Percentiles rank a stretch among this genome's conserved stretches.
Evolutionary conservation across 23 tunicate genomes (phyloP).

Genomic region (Ascidia mentula): DNA sequence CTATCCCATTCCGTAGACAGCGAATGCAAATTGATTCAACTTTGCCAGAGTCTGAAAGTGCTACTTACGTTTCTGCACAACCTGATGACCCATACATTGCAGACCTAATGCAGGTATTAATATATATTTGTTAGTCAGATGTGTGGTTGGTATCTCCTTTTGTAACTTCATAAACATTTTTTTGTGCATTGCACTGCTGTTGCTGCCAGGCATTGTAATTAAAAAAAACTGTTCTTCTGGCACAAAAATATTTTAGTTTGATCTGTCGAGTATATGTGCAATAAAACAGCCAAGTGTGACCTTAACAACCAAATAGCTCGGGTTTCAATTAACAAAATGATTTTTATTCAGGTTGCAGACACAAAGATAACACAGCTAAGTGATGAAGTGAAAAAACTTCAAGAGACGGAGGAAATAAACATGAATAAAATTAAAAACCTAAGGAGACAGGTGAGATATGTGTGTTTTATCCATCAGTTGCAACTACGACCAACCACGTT

Average conservation of each 20-base stretch:
- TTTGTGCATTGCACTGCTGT: neutral
- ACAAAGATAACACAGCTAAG: slow-evolving; percentile 62
- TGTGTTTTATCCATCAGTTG: neutral
- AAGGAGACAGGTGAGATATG: slow-evolving; percentile 35
- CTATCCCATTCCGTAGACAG: slow-evolving; percentile 89
- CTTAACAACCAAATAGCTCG: too few relatives aligned
- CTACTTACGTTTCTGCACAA: slow-evolving; percentile 60
- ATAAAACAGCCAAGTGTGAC: too few relatives aligned
- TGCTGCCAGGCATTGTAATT: neutral
- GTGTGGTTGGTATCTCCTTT: neutral
- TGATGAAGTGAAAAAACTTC: slow-evolving; percentile 48
- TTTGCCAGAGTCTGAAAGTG: slow-evolving; percentile 60
- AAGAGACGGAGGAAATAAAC: slow-evolving; percentile 50
- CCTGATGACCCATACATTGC: slow-evolving; percentile 97
- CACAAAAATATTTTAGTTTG: too few relatives aligned
- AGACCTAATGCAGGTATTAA: slow-evolving; percentile 74
- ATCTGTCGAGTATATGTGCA: too few relatives aligned
- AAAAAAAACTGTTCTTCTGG: too few relatives aligned
- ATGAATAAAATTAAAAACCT: slow-evolving; percentile 57
- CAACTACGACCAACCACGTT: too few relatives aligned
- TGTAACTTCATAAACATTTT: neutral
- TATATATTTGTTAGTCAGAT: too few relatives aligned
- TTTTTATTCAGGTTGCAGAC: slow-evolving; percentile 79
- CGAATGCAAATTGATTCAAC: slow-evolving; percentile 93
- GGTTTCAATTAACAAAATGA: too few relatives aligned